A percentile compares a stretch with the other conserved stretches of the same genome.
Conservation (phyloP, 1,140 invertebrate species). For the Ostrea denselamellosa region DNA sequence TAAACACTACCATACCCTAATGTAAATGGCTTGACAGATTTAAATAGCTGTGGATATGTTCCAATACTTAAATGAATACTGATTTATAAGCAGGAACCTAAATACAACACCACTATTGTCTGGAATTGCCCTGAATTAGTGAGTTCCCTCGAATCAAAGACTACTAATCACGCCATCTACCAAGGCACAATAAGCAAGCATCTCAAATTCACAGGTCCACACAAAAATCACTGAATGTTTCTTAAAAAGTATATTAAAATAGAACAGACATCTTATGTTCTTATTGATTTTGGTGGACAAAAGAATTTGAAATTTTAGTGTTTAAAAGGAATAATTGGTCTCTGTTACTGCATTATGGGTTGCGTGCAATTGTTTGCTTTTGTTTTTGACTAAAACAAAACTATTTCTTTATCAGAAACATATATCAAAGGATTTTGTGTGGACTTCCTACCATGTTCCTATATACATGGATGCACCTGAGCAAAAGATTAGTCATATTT, state of each 20-base stretch:
- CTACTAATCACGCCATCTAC: slow-evolving; percentile 14
- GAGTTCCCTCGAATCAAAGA: neutral
- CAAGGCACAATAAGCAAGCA: neutral
- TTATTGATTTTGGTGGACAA: neutral
- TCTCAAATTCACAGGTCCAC: slow-evolving; percentile 2
- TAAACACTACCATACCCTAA: slow-evolving; percentile 18
- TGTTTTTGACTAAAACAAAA: slow-evolving; percentile 8
- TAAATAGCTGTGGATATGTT: slow-evolving; percentile 18
- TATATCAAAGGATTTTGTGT: neutral
- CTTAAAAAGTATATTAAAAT: neutral
- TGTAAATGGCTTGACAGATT: slow-evolving; percentile 27
- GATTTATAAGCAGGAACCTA: slow-evolving; percentile 9
- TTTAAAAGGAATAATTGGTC: neutral
- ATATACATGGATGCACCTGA: no score
- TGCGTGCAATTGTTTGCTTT: neutral
- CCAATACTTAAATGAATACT: slow-evolving; percentile 29
- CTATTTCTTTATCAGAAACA: neutral
- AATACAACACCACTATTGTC: neutral
- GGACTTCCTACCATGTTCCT: neutral
- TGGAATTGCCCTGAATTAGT: neutral
- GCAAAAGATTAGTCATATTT: no score
- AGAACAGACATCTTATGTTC: neutral
- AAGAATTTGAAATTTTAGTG: neutral
- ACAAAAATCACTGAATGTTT: neutral
- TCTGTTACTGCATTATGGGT: neutral